Evolutionary conservation across 2,888 invertebrate genomes (phyloP).

Genomic region (Hemicrepidius hirtus): DNA sequence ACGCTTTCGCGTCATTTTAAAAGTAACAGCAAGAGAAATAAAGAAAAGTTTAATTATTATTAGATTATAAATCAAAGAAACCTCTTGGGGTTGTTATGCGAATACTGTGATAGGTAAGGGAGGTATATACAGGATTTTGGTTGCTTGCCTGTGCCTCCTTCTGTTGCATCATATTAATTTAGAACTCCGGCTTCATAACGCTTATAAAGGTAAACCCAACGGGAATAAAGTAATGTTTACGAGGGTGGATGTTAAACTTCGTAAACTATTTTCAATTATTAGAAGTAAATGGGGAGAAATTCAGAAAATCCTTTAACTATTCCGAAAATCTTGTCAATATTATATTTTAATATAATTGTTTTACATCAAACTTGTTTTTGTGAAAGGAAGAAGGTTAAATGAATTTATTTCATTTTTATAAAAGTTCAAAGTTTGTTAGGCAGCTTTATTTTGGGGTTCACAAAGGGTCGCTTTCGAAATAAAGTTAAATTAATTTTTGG

Average conservation of each 20-base stretch:
- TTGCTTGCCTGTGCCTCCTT: not conserved
- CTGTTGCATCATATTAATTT: conserved; percentile 30
- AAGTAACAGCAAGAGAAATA: too few relatives aligned
- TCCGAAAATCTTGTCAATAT: not conserved
- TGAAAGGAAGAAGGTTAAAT: not conserved
- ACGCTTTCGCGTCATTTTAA: too few relatives aligned
- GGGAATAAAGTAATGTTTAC: conserved; percentile 26
- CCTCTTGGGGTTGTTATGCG: too few relatives aligned
- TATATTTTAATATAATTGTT: not conserved
- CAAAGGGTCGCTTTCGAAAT: not conserved
- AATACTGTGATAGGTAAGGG: too few relatives aligned
- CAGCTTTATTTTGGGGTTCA: not conserved
- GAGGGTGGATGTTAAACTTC: conserved; percentile 29
- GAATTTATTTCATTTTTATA: not conserved
- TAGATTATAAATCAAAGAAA: too few relatives aligned
- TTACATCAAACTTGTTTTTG: not conserved
- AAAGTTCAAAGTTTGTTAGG: not conserved
- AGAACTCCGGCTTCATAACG: conserved; percentile 5
- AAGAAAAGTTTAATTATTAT: too few relatives aligned
- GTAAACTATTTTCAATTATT: conserved; percentile 39
- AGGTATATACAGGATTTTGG: too few relatives aligned
- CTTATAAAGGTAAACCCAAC: conserved; percentile 14
- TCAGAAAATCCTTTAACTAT: conserved; percentile 7
- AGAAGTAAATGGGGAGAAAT: conserved; percentile 25
- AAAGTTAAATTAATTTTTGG: conserved; percentile 2